These are phyloP conservation scores for Lithophane ornitopus DNA, from an alignment of 2,888 invertebrate genomes.

Conservation along the genomic window DNA sequence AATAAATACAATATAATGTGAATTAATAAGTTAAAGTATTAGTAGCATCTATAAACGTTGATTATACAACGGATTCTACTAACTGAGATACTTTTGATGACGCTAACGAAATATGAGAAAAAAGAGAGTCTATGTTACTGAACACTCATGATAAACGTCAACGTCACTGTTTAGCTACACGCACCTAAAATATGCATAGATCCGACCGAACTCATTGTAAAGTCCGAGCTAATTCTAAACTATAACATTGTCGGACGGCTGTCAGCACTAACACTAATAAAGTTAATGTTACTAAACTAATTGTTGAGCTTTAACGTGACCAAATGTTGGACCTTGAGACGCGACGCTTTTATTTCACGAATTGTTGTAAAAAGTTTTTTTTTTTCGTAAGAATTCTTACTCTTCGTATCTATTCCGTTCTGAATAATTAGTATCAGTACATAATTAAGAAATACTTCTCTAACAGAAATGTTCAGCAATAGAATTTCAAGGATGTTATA, in stretches of 20 bases:
- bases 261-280: constrained; percentile 59
- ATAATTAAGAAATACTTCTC: neutral
- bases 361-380: neutral
- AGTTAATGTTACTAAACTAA: constrained; percentile 63
- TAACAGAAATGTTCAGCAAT: neutral
- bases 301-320: constrained; percentile 56
- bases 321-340: constrained; percentile 46
- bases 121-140: neutral
- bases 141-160: neutral
- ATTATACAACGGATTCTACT: neutral
- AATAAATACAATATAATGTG: neutral
- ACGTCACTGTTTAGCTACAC: constrained; percentile 1
- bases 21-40: neutral
- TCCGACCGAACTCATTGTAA: constrained; percentile 38
- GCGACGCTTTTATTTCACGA: constrained; percentile 29
- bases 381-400: neutral
- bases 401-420: neutral
- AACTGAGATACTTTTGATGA: neutral
- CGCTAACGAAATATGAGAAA: neutral
- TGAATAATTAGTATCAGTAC: neutral
- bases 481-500: neutral
- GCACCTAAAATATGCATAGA: constrained; percentile 31
- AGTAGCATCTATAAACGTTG: neutral
- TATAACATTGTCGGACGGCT: constrained; percentile 62
- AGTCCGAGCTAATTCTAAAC: constrained; percentile 51